Evolutionary conservation across 2,113 vertebrate genomes (phyloP).

Genomic region (Panurus biarmicus): DNA sequence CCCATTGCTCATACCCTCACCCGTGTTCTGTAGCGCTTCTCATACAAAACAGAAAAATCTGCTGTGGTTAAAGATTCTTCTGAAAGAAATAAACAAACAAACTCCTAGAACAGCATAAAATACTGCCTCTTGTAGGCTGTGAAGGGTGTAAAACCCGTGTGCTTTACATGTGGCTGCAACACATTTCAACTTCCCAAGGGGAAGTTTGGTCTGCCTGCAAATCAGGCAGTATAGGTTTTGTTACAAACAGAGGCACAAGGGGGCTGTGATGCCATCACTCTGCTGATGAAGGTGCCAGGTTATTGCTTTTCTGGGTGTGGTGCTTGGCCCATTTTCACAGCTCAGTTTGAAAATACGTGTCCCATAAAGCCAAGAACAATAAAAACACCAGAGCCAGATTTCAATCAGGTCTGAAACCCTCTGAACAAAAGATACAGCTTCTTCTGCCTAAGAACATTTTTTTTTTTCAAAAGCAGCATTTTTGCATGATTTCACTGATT

Average conservation of each 20-base stretch:
- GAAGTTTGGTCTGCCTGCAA: neutral
- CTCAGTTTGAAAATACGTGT: neutral
- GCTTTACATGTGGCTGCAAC: neutral
- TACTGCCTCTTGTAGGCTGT: neutral
- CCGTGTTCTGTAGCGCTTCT: neutral
- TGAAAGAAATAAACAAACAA: neutral
- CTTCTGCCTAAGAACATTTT: neutral
- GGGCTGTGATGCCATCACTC: neutral
- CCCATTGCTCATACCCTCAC: neutral
- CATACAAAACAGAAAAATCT: neutral
- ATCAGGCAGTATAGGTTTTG: neutral
- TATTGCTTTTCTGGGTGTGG: neutral
- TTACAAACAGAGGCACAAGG: fast-evolving
- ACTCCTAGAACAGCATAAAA: neutral
- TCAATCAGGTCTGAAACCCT: neutral
- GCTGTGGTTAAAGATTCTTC: neutral
- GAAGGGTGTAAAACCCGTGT: neutral
- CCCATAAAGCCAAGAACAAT: neutral
- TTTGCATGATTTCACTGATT: neutral
- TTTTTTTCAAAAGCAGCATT: neutral
- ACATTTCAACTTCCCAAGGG: neutral
- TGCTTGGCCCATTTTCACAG: neutral
- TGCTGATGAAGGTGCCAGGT: neutral
- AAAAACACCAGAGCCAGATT: neutral
- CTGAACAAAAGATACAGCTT: neutral